Evolutionary conservation across 2,888 invertebrate genomes (phyloP).

Genomic region (Cerastis leucographa): DNA sequence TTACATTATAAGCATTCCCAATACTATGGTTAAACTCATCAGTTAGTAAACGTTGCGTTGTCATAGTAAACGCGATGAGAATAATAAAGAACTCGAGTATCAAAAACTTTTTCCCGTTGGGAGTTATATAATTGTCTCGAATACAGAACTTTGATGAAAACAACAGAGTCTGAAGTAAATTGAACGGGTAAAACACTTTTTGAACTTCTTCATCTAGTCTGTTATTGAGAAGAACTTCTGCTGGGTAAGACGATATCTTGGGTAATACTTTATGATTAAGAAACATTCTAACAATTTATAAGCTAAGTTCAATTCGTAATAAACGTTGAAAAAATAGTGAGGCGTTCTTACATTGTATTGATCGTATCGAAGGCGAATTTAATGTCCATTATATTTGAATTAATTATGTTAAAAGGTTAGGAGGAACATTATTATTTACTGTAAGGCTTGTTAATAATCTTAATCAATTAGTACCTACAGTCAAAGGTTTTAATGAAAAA

Average conservation of each 20-base stretch:
- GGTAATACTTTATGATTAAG: neutral
- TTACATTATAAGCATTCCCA: neutral
- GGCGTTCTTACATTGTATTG: neutral
- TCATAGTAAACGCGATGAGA: neutral
- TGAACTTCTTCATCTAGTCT: neutral
- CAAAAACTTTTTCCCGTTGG: neutral
- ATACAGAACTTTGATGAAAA: neutral
- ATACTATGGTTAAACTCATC: neutral
- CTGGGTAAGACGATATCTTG: neutral
- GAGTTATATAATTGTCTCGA: conserved; percentile 34
- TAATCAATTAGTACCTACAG: too few relatives aligned
- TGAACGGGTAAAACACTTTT: neutral
- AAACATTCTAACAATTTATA: neutral
- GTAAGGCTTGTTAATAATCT: too few relatives aligned
- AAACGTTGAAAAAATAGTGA: neutral
- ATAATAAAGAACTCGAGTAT: neutral
- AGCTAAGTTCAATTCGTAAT: neutral
- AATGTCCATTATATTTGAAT: neutral
- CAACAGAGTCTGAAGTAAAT: neutral
- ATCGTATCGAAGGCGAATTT: neutral
- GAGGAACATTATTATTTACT: too few relatives aligned
- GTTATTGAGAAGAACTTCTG: neutral
- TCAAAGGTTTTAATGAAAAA: too few relatives aligned
- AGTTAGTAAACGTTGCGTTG: neutral
- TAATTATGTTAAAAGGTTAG: too few relatives aligned